Base-by-base conservation (phyloP, 1,140 invertebrate species). In the Spodoptera litura region DNA sequence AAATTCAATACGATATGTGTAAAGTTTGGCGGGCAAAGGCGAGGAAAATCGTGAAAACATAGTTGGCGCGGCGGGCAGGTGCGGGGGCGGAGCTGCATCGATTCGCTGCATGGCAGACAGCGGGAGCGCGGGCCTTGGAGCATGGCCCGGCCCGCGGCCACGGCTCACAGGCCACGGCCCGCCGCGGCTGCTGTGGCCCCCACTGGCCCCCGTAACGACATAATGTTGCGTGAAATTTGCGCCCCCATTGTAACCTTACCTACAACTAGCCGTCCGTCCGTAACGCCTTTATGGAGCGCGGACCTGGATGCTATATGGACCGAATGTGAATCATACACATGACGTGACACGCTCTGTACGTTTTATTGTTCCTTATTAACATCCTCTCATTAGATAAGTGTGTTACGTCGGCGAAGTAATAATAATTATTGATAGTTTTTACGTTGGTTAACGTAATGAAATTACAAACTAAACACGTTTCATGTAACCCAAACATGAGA, bases 211-310 rank as follows among this genome's bases (percentile, higher is more conserved):
- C 72, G 44, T 53, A 52, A 49, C 83, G 85, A 85, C 89, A 91
- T 91, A 92, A 93, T 93, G 89, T 93, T 91, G 89, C 90, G 91
- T 93, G 89, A 93, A 92, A 93, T 92, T 91, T 87, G 85, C 87
- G 85, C 86, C 85, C 85, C 86, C 85, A 89, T 91, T 91, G 89
- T 90, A 90, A 89, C 88, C 87, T 88, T 85, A 86, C 81, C 44
- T 72, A 82, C 71, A 84, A 79, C 89, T 85, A 88, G 78, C 85
- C 85, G 87, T 80, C 85, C 87, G 78, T 83, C 83, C 85, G 81
- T 80, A 87, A 81, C 83, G 85, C 84, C 84, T 89, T 90, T 88
- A 87, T 89, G 88, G 80, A 86, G 84, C 88, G 78, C 76, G 66
- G 87, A 83, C 85, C 87, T 85, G 81, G 82, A 87, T 91, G 87